Percentiles rank a stretch among this genome's conserved stretches.
These are phyloP conservation scores for Lutjanus argentimaculatus DNA, from an alignment of 2,797 vertebrate species.

Conservation along the genomic window DNA sequence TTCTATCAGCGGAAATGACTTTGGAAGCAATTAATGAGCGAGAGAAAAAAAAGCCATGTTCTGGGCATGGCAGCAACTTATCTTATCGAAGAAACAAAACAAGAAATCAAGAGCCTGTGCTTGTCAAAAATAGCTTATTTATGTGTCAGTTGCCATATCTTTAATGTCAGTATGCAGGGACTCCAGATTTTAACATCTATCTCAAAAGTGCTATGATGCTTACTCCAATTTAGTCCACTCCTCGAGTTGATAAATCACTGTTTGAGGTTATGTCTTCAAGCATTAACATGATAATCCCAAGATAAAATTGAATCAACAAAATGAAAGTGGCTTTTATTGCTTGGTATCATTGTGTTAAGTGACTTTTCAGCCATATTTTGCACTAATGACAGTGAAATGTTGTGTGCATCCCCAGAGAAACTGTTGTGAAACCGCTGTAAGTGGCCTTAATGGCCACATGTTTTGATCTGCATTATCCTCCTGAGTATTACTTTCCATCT, in stretches of 20 bases:
- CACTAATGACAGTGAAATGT: background rate
- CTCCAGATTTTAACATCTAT: background rate
- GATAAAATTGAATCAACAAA: background rate
- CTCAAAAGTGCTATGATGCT: background rate
- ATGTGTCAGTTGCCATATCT: background rate
- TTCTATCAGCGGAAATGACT: constrained; percentile 13
- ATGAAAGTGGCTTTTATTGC: constrained; percentile 8
- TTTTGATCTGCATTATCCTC: constrained; percentile 54
- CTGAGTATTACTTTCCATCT: constrained; percentile 48
- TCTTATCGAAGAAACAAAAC: no score
- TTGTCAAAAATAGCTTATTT: constrained; percentile 2
- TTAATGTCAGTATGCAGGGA: background rate
- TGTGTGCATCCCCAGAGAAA: background rate
- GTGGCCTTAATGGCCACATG: constrained; percentile 28
- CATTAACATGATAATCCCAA: background rate
- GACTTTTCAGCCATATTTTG: background rate
- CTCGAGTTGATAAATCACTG: accelerated
- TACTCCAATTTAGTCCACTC: background rate
- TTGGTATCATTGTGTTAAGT: background rate
- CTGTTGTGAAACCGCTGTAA: constrained; percentile 32
- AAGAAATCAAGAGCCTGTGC: background rate
- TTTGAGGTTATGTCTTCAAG: background rate
- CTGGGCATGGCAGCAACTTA: background rate
- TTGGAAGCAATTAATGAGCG: constrained; percentile 3
- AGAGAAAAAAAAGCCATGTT: background rate